Evolutionary conservation across 2,888 invertebrate genomes (phyloP).

Genomic region (Dichetophora obliterata): DNA sequence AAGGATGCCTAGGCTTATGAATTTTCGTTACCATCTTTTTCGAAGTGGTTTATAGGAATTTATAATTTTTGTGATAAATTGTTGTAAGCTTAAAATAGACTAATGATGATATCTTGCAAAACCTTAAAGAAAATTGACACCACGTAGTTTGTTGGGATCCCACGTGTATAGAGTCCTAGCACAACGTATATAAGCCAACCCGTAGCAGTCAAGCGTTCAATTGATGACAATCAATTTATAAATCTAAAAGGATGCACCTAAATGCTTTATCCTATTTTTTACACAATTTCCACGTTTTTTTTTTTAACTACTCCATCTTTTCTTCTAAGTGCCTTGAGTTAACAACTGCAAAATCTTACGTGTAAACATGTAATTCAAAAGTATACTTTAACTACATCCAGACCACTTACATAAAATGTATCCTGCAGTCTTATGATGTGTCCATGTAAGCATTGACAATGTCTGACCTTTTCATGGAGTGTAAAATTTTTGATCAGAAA

Average conservation of each 20-base stretch:
- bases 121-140: background rate
- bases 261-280: too few relatives aligned
- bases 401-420: too few relatives aligned
- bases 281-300: too few relatives aligned
- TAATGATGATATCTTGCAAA: conserved; percentile 21
- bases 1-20: background rate
- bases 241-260: too few relatives aligned
- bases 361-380: too few relatives aligned
- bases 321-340: too few relatives aligned
- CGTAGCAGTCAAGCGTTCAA: too few relatives aligned
- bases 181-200: background rate
- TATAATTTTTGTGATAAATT: conserved; percentile 20
- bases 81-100: conserved; percentile 1
- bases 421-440: background rate
- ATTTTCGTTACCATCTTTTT: background rate
- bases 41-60: background rate
- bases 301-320: too few relatives aligned
- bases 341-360: too few relatives aligned
- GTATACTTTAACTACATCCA: too few relatives aligned
- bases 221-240: too few relatives aligned
- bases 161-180: background rate
- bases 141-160: background rate
- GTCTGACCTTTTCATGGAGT: conserved; percentile 38
- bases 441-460: conserved; percentile 17
- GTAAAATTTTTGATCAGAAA: background rate